Conservation (phyloP, 1,140 invertebrate genomes). For the Ditylenchus dipsaci region DNA sequence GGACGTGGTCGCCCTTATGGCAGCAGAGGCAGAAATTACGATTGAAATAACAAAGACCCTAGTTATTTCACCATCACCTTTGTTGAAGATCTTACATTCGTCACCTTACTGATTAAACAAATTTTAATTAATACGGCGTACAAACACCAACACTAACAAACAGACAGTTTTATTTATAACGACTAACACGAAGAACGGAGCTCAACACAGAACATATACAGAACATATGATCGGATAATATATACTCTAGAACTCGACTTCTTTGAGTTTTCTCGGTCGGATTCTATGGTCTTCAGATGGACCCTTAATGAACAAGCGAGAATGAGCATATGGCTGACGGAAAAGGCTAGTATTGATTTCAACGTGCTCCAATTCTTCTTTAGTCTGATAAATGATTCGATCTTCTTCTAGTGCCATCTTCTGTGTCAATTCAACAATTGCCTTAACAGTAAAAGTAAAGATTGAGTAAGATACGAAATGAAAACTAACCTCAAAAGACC, state of each 20-base stretch:
- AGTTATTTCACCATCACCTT: too few species aligned
- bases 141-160: too few species aligned
- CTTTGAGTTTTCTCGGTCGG: slow-evolving; percentile 44
- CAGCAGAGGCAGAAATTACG: too few species aligned
- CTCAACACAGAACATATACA: too few species aligned
- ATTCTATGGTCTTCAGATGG: slow-evolving; percentile 41
- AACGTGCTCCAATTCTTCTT: slow-evolving; percentile 36
- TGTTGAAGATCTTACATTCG: too few species aligned
- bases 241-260: slow-evolving; percentile 39
- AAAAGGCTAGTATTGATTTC: slow-evolving; percentile 36
- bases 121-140: too few species aligned
- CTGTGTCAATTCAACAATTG: slow-evolving; percentile 47
- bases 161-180: too few species aligned
- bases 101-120: too few species aligned
- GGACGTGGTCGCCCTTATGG: too few species aligned
- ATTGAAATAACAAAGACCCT: too few species aligned
- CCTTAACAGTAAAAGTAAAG: slow-evolving; percentile 1
- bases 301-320: slow-evolving; percentile 34
- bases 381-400: slow-evolving; percentile 21
- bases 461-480: slow-evolving; percentile 7
- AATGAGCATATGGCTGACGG: slow-evolving; percentile 37
- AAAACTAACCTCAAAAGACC: slow-evolving; percentile 45
- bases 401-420: slow-evolving; percentile 44
- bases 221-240: too few species aligned
- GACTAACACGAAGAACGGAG: too few species aligned